These are phyloP conservation scores for Phymatocera aterrima DNA, from an alignment of 2,888 invertebrate genomes.

Conservation along the genomic window DNA sequence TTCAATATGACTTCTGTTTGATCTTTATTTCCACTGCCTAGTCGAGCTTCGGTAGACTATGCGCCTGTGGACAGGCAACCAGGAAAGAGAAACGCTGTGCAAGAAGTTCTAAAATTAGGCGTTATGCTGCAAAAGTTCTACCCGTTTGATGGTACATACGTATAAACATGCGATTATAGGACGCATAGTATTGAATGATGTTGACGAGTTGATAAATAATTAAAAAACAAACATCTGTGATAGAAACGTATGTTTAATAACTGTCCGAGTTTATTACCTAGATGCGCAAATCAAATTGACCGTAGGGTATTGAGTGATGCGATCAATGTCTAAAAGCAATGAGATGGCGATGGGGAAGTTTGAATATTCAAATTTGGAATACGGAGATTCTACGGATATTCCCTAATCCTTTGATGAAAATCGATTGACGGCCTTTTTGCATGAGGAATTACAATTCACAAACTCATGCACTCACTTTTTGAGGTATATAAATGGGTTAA, in stretches of 20 bases:
- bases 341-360: background rate
- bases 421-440: too few relatives aligned
- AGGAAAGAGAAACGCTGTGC: background rate
- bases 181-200: background rate
- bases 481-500: conserved; percentile 29
- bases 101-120: conserved; percentile 37
- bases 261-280: conserved; percentile 18
- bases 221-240: conserved; percentile 25
- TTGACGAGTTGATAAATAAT: background rate
- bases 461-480: background rate
- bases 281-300: conserved; percentile 6
- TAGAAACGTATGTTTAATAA: background rate
- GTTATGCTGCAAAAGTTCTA: conserved; percentile 3
- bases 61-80: conserved; percentile 12
- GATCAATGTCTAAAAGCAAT: background rate
- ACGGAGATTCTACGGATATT: background rate
- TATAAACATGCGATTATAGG: conserved; percentile 28
- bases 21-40: background rate
- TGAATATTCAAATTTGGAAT: background rate
- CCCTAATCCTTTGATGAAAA: background rate
- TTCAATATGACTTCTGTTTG: background rate
- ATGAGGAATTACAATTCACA: background rate
- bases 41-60: background rate
- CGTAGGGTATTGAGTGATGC: background rate
- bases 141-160: conserved; percentile 3